Conservation (phyloP, 2,113 vertebrate genomes). For the Seriola aureovittata region DNA sequence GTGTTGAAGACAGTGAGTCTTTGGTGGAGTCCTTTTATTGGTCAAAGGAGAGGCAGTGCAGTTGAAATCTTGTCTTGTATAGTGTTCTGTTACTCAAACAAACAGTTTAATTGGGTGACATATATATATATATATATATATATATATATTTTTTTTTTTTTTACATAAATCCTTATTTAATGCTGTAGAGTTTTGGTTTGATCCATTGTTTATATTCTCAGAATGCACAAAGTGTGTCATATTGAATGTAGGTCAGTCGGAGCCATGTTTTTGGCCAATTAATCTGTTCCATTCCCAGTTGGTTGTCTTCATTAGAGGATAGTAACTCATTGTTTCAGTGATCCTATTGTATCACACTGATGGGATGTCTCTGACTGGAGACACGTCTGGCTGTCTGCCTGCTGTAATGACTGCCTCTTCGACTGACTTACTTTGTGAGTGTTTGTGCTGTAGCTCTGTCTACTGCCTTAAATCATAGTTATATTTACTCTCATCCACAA, state of each 20-base stretch:
- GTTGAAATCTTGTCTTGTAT: not conserved
- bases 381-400: conserved; percentile 14
- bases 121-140: too few relatives aligned
- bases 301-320: conserved; percentile 54
- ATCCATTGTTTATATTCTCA: conserved; percentile 23
- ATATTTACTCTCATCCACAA: not conserved
- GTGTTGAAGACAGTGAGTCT: not conserved
- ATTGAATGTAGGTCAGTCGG: conserved; percentile 42
- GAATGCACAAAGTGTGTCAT: conserved; percentile 15
- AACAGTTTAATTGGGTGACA: not conserved
- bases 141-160: not conserved
- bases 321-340: conserved; percentile 58
- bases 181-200: not conserved
- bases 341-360: conserved; percentile 29
- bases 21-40: not conserved
- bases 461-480: not conserved
- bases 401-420: not conserved
- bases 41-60: not conserved
- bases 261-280: conserved; percentile 26
- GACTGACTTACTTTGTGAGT: conserved; percentile 6
- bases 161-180: not conserved
- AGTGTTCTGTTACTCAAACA: not conserved
- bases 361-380: not conserved
- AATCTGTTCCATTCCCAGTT: conserved; percentile 26
- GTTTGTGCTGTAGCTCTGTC: not conserved